Base-by-base conservation (phyloP, 2,888 invertebrate species). In the Gnatocerus cornutus region DNA sequence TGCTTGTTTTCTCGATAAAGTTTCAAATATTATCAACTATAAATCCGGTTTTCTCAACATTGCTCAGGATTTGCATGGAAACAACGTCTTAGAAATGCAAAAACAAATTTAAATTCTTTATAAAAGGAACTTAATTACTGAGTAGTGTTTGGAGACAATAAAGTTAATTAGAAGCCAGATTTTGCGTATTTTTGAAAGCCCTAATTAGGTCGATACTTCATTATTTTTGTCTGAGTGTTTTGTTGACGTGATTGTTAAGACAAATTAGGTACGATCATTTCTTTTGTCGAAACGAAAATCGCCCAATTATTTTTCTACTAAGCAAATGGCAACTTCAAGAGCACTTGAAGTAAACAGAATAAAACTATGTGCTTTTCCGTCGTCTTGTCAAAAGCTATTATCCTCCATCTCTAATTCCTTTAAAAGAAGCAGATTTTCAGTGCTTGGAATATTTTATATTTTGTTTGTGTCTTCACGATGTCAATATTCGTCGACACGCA, bases 391-490 rank as follows among this genome's bases (percentile, higher is more conserved):
- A 21, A 21, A 21, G 21, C 4, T 21, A 4, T 21, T 21, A 21
- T 21, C 21, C 21, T 21, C 21, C 21, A 21, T 21, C 4, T 21
- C 21, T 21, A 21, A 21, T 21, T 21, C 21, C 21, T 4, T n/a
- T 21, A 21, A 21, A 21, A 21, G 21, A 4, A 21, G 21, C 21
- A 21, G 21, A 21, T 21, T 21, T 21, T 21, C 21, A 21, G 2
- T 21, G 1, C 43, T 43, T 43, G 43, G 12, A 43, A 10, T n/a
- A 13, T 12, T 43, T 43, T 7, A 43, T 9, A 21, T 12, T 6
- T 43, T 43, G 43, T 12, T 43, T 43, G 43, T 43, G 43, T 43
- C 43, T 43, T 43, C 43, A 12, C 43, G 43, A 10, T 43, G 43
- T 43, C 43, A 43, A 12, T 43, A 43, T 10, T 43, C 43, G n/a